Evolutionary conservation across 2,797 vertebrate genomes (phyloP).

Genomic region (Hydrolagus colliei): DNA sequence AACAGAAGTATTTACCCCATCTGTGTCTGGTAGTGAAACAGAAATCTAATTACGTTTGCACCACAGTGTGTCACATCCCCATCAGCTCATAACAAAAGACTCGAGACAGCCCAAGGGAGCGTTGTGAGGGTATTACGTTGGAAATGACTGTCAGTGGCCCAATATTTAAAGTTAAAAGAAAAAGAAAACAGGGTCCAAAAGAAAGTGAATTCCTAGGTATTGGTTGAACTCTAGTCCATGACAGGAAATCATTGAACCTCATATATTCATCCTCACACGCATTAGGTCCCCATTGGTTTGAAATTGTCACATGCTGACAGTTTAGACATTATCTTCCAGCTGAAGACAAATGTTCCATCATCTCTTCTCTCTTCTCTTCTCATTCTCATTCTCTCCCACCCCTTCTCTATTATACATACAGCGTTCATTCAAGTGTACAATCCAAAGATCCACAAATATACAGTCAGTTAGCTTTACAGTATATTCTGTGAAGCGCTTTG

Average conservation of each 20-base stretch:
- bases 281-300: constrained; percentile 27
- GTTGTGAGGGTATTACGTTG: constrained; percentile 13
- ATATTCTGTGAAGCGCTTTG: too few relatives aligned
- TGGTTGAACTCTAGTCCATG: constrained; percentile 9
- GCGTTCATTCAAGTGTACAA: not conserved
- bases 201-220: constrained; percentile 24
- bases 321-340: constrained; percentile 10
- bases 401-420: not conserved
- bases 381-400: too few relatives aligned
- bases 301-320: constrained; percentile 31
- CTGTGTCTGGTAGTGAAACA: constrained; percentile 24
- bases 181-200: not conserved
- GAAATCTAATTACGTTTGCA: constrained; percentile 29
- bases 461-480: too few relatives aligned
- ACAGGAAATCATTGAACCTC: constrained; percentile 30
- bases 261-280: constrained; percentile 32
- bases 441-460: not conserved
- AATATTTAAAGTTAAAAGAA: constrained; percentile 16
- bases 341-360: constrained; percentile 25
- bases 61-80: constrained; percentile 3
- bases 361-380: constrained; percentile 20
- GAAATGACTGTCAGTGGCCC: constrained; percentile 17
- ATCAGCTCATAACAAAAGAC: constrained; percentile 27
- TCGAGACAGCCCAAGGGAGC: not conserved
- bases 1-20: constrained; percentile 29